A percentile compares a stretch with the other conserved stretches of the same genome.
Evolutionary conservation across 2,888 invertebrate species (phyloP).

Genomic region (Microdon myrmicae): DNA sequence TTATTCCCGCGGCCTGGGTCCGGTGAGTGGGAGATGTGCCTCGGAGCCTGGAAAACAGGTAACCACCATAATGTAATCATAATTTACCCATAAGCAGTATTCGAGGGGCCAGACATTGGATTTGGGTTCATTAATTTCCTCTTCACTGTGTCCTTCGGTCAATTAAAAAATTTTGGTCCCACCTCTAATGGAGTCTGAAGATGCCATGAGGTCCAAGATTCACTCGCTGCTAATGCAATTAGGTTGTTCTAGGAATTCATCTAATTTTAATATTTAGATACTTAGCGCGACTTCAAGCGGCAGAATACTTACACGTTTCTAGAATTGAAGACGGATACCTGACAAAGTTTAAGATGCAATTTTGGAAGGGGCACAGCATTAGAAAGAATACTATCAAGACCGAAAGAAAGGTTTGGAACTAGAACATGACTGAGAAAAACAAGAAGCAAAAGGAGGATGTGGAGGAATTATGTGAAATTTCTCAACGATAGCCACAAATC

Average conservation of each 20-base stretch:
- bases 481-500: slow-evolving; percentile 44
- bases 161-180: slow-evolving; percentile 18
- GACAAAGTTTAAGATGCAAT: no score
- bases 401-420: no score
- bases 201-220: slow-evolving; percentile 14
- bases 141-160: slow-evolving; percentile 26
- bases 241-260: slow-evolving; percentile 26
- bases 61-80: slow-evolving; percentile 20
- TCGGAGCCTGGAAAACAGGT: slow-evolving; percentile 18
- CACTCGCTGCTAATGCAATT: slow-evolving; percentile 21
- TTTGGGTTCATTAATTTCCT: slow-evolving; percentile 22
- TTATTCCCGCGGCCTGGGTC: background rate
- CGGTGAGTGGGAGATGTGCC: slow-evolving; percentile 27
- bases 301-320: slow-evolving; percentile 16
- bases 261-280: slow-evolving; percentile 38
- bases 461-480: slow-evolving; percentile 42
- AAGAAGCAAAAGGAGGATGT: no score
- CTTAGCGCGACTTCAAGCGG: slow-evolving; percentile 12
- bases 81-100: slow-evolving; percentile 18
- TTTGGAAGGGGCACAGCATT: no score
- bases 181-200: slow-evolving; percentile 20
- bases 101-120: background rate
- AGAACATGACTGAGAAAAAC: no score
- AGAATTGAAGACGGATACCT: no score
- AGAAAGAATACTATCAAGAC: no score